These are phyloP conservation scores for Rhorus exstirpatorius DNA, from an alignment of 2,888 invertebrate species.

Conservation along the genomic window DNA sequence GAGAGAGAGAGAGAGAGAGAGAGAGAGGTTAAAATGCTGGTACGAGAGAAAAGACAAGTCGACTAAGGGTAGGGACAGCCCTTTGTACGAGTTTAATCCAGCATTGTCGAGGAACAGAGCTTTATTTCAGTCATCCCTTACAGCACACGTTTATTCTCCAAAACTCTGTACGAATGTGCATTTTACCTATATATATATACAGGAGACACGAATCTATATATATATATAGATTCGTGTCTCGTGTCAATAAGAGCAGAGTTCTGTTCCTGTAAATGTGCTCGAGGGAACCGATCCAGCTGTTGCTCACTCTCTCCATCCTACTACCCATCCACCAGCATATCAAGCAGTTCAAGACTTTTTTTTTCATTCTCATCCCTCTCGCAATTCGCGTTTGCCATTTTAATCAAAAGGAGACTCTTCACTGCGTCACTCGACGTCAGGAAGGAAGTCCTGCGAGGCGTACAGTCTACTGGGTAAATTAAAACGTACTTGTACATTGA, in stretches of 20 bases:
- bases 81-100: slow-evolving; percentile 84
- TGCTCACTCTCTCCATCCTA: slow-evolving; percentile 79
- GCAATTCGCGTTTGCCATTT: slow-evolving; percentile 83
- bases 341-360: slow-evolving; percentile 75
- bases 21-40: slow-evolving; percentile 68
- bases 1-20: slow-evolving; percentile 67
- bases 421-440: slow-evolving; percentile 71
- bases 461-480: slow-evolving; percentile 78
- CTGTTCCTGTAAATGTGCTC: slow-evolving; percentile 85
- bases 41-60: slow-evolving; percentile 65
- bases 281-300: slow-evolving; percentile 86
- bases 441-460: slow-evolving; percentile 82
- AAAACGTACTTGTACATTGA: neutral
- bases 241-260: slow-evolving; percentile 80
- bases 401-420: slow-evolving; percentile 82
- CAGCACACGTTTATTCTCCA: slow-evolving; percentile 5
- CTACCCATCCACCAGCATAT: slow-evolving; percentile 34
- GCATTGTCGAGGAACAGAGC: slow-evolving; percentile 82
- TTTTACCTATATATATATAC: neutral
- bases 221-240: slow-evolving; percentile 71
- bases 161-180: slow-evolving; percentile 47
- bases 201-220: slow-evolving; percentile 1
- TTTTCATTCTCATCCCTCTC: slow-evolving; percentile 20
- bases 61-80: slow-evolving; percentile 67
- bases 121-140: slow-evolving; percentile 81